A percentile compares a stretch with the other conserved stretches of the same genome.
Conservation (phyloP, 2,113 vertebrate species). For the Nicator chloris region DNA sequence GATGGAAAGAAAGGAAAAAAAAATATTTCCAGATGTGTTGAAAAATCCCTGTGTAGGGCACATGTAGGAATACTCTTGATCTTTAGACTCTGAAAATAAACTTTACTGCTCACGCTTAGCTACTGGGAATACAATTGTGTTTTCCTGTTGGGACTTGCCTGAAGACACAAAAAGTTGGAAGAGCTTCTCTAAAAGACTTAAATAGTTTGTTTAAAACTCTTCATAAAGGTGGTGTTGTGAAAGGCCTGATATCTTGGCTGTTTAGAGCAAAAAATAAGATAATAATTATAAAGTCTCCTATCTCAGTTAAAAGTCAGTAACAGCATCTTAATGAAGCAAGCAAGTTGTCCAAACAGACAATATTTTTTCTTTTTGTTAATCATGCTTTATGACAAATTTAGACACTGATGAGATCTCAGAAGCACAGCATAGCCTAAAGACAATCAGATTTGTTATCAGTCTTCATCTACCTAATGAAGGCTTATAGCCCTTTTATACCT, state of each 20-base stretch:
- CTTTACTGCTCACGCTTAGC: not conserved
- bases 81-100: constrained; percentile 8
- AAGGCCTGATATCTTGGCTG: not conserved
- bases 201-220: constrained; percentile 30
- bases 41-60: not conserved
- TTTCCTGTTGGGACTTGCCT: constrained; percentile 15
- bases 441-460: not conserved
- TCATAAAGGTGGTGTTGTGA: not conserved
- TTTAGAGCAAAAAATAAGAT: constrained; percentile 6
- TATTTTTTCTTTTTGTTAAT: constrained; percentile 24
- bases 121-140: not conserved
- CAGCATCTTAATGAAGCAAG: constrained; percentile 39
- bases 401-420: constrained; percentile 42
- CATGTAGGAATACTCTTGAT: not conserved
- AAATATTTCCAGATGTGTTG: not conserved
- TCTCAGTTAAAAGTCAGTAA: not conserved
- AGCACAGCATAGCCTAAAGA: constrained; percentile 30
- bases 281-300: constrained; percentile 10
- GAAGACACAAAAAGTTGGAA: constrained; percentile 9
- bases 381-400: constrained; percentile 49
- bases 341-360: constrained; percentile 21
- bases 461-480: constrained; percentile 22
- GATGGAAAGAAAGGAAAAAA: not conserved
- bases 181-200: not conserved
- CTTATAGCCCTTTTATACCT: constrained; percentile 38